Evolutionary conservation across 2,797 vertebrate species (phyloP), one percentile per base, ranked within the genome.

Genomic region (Hypotaenidia okinawae): DNA sequence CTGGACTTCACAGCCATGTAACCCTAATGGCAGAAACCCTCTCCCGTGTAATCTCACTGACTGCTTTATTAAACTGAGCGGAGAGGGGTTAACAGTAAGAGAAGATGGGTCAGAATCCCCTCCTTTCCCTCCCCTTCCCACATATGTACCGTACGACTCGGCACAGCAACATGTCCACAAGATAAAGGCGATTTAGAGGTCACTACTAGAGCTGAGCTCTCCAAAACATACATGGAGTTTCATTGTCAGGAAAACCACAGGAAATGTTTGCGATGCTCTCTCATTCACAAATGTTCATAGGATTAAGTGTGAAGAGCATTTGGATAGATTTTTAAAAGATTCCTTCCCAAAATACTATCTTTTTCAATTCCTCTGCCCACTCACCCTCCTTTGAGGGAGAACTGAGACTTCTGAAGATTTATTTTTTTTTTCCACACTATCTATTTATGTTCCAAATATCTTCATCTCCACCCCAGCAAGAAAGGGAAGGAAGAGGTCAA

Each of bases 401-500:
- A 70, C 11, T 88, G 28, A 89, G 25, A 77, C n/a, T 80, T 41
- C 22, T 58, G 15, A 90, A 85, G 45, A 41, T 11, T 41, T 41
- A n/a, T 52, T 66, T 43, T 37, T 67, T 67, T 84, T 52, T 61
- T 43, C 3, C 3, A 84, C 70, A 63, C 55, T 63, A 70, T 51
- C 49, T 92, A 73, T 89, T 80, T 81, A 51, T 33, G 43, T 91
- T 94, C 37, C 54, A 54, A 66, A 8, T 83, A 93, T 91, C 86
- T 96, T 91, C 59, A 77, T 59, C 77, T 91, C 72, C 62, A 90
- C n/a, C 59, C 66, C 54, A 94, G n/a, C 12, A 94, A 85, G 58
- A 86, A 96, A 94, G 49, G 37, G 83, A 95, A 94, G 43, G 51
- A 92, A 92, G 74, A 85, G 47, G 75, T 77, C 88, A 90, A 37